phyloP scores from a whole-genome alignment of 1,140 invertebrate species.

The Cydia fagiglandana region DNA sequence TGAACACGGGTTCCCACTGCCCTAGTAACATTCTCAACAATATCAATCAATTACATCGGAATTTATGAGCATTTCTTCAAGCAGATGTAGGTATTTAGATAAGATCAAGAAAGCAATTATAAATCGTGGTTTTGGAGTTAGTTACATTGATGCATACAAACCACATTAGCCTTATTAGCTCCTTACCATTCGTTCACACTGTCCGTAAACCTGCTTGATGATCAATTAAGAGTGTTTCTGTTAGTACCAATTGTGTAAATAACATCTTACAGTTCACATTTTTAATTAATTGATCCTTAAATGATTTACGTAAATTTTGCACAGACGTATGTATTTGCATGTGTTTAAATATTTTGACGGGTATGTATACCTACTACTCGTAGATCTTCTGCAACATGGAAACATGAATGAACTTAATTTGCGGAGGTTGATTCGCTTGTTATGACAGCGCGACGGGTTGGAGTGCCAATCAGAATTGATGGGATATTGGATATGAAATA shows the following conservation, averaged over 20 bases:
- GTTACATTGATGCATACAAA: neutral
- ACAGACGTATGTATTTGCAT: too few relatives aligned
- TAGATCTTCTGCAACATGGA: too few relatives aligned
- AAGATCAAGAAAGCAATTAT: neutral
- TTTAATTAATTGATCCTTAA: too few relatives aligned
- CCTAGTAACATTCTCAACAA: neutral
- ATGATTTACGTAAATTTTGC: too few relatives aligned
- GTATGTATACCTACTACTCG: too few relatives aligned
- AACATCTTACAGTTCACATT: too few relatives aligned
- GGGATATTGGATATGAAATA: too few relatives aligned
- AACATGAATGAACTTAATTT: too few relatives aligned
- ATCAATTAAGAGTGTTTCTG: neutral
- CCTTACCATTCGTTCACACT: neutral
- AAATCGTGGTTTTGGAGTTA: neutral
- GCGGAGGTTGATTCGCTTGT: too few relatives aligned
- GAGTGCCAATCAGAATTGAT: too few relatives aligned
- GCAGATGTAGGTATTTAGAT: neutral
- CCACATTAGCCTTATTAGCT: neutral
- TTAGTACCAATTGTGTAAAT: neutral
- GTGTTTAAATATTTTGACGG: too few relatives aligned
- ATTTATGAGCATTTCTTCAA: conserved; percentile 11
- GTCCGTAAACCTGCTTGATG: neutral
- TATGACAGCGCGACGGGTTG: too few relatives aligned
- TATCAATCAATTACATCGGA: neutral
- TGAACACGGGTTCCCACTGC: conserved; percentile 8